These are phyloP conservation scores for Clepsis dumicolana DNA, from an alignment of 2,888 invertebrate species.

Conservation along the genomic window DNA sequence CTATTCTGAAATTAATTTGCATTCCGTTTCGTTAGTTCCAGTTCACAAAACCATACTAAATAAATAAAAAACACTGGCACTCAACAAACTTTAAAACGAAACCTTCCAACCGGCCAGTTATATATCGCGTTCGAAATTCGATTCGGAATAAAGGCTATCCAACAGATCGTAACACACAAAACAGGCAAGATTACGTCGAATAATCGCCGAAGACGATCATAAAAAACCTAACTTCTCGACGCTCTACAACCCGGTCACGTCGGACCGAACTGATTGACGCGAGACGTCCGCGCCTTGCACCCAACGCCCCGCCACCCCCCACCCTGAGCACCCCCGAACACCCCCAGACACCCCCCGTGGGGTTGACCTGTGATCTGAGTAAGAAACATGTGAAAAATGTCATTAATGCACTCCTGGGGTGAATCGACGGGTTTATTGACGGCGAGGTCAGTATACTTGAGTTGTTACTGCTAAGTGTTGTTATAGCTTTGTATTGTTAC, in stretches of 20 bases:
- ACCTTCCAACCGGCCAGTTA: conserved; percentile 29
- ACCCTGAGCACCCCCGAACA: conserved; percentile 46
- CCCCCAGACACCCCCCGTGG: conserved; percentile 49
- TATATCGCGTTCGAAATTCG: conserved; percentile 39
- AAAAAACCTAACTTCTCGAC: conserved; percentile 67
- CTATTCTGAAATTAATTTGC: no score
- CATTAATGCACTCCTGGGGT: conserved; percentile 80
- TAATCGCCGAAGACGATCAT: conserved; percentile 66
- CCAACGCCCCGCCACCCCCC: conserved; percentile 39
- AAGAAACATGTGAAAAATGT: conserved; percentile 84
- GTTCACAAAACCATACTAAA: not conserved
- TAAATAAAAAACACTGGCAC: conserved; percentile 3
- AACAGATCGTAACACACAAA: conserved; percentile 48
- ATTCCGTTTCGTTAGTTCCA: not conserved
- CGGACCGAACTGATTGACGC: conserved; percentile 82
- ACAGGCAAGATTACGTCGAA: conserved; percentile 61
- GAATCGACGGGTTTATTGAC: conserved; percentile 51
- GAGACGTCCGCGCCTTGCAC: conserved; percentile 79
- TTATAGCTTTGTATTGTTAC: not conserved
- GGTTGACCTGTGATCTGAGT: conserved; percentile 75
- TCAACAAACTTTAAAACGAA: not conserved
- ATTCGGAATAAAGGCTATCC: conserved; percentile 41
- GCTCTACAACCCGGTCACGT: conserved; percentile 71
- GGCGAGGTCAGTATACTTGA: conserved; percentile 40
- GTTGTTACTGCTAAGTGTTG: conserved; percentile 24